Evolutionary conservation across 2,888 invertebrate genomes (phyloP).

Genomic region (Aspidiotus rigidus): DNA sequence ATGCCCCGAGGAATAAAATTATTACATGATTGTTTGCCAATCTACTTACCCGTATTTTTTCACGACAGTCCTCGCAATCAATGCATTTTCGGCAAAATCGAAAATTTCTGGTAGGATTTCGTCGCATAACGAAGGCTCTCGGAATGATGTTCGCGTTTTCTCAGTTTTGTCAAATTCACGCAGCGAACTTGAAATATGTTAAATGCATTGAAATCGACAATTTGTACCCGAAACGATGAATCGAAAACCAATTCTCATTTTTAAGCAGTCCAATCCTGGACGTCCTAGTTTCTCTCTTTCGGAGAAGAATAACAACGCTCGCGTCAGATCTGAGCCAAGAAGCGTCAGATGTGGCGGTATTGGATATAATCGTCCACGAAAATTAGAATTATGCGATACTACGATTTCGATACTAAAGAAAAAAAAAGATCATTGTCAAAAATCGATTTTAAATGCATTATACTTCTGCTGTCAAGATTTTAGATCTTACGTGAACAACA

Average conservation of each 20-base stretch:
- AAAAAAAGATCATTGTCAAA: no score
- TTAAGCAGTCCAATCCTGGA: constrained; percentile 84
- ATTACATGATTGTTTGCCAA: no score
- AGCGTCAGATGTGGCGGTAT: constrained; percentile 93
- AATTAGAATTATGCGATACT: no score
- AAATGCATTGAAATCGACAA: background rate
- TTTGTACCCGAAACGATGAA: background rate
- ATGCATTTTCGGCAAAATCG: no score
- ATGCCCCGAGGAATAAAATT: no score
- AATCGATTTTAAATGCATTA: no score
- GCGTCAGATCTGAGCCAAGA: constrained; percentile 80
- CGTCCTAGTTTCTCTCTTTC: constrained; percentile 69
- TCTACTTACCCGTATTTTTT: no score
- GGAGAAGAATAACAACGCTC: constrained; percentile 81
- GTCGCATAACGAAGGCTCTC: constrained; percentile 72
- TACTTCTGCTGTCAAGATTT: no score
- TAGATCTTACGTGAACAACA: no score
- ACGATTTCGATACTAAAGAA: constrained; percentile 58
- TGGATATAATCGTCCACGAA: constrained; percentile 94
- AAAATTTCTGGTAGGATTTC: no score
- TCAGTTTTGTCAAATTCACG: constrained; percentile 85
- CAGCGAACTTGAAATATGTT: constrained; percentile 58
- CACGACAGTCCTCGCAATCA: no score
- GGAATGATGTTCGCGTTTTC: constrained; percentile 65
- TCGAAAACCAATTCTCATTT: constrained; percentile 43